These are phyloP conservation scores for Ceratosolen fusciceps DNA, from an alignment of 1,140 invertebrate species.

Conservation along the genomic window DNA sequence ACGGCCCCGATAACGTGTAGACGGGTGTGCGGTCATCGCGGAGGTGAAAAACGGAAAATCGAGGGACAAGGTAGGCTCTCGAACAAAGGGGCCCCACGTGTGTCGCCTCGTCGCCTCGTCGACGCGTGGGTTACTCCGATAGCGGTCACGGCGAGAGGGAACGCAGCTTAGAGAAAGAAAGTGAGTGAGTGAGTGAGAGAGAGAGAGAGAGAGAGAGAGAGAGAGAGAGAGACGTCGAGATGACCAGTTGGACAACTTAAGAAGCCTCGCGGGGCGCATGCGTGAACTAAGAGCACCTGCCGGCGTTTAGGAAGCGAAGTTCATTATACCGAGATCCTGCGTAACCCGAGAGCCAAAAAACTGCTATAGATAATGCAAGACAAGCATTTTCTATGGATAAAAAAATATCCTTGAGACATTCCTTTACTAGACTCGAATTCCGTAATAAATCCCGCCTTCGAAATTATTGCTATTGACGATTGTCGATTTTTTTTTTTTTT, in stretches of 20 bases:
- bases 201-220: constrained; percentile 3
- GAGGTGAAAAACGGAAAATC: neutral
- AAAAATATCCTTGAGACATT: neutral
- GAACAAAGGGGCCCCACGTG: neutral
- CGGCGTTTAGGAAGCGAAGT: neutral
- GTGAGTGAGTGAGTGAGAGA: neutral
- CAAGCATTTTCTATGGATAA: too few relatives aligned
- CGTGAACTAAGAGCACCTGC: constrained; percentile 3
- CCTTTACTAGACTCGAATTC: neutral
- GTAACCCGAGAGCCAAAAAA: neutral
- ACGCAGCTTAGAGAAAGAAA: neutral
- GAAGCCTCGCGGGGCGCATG: neutral
- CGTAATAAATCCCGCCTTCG: neutral
- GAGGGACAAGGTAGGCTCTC: neutral
- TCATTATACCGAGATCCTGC: neutral
- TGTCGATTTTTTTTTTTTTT: neutral
- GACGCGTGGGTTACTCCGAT: neutral
- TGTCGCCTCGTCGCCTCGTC: too few relatives aligned
- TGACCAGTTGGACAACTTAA: neutral
- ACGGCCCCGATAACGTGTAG: neutral
- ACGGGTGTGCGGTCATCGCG: neutral
- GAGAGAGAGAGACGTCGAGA: neutral
- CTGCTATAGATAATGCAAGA: neutral
- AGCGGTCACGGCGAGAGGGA: neutral
- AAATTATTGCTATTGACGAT: neutral